Evolutionary conservation across 2,113 vertebrate genomes (phyloP).

Genomic region (Cettia cetti): DNA sequence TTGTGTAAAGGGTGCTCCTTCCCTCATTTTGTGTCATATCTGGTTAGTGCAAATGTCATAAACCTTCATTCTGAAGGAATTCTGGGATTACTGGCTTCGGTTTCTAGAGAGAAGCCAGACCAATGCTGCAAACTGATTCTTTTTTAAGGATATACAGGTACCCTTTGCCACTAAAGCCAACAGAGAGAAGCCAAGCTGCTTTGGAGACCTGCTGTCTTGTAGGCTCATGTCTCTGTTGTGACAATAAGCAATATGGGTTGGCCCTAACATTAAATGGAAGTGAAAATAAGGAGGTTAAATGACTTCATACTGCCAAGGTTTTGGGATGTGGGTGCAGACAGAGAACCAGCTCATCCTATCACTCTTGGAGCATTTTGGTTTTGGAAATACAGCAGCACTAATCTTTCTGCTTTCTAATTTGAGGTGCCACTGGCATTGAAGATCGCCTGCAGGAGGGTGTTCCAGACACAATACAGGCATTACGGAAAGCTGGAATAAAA

Average conservation of each 20-base stretch:
- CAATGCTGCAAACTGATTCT: neutral
- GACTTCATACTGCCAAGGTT: neutral
- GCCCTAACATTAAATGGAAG: neutral
- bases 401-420: neutral
- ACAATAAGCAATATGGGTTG: neutral
- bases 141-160: neutral
- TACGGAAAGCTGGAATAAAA: conserved; percentile 87
- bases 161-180: neutral
- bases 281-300: neutral
- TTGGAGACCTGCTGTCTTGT: neutral
- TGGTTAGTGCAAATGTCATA: neutral
- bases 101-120: neutral
- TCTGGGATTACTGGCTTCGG: neutral
- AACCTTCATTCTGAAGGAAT: neutral
- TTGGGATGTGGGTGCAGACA: neutral
- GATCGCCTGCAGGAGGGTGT: conserved; percentile 93
- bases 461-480: conserved; percentile 86
- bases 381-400: neutral
- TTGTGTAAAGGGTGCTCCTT: neutral
- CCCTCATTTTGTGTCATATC: neutral
- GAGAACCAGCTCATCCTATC: neutral
- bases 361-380: neutral
- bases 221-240: neutral
- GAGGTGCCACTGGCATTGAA: conserved; percentile 92
- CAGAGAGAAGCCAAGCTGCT: neutral